Percentiles rank a stretch among this genome's conserved stretches.
phyloP scores from a whole-genome alignment of 1,140 invertebrate species.

The Orius insidiosus region DNA sequence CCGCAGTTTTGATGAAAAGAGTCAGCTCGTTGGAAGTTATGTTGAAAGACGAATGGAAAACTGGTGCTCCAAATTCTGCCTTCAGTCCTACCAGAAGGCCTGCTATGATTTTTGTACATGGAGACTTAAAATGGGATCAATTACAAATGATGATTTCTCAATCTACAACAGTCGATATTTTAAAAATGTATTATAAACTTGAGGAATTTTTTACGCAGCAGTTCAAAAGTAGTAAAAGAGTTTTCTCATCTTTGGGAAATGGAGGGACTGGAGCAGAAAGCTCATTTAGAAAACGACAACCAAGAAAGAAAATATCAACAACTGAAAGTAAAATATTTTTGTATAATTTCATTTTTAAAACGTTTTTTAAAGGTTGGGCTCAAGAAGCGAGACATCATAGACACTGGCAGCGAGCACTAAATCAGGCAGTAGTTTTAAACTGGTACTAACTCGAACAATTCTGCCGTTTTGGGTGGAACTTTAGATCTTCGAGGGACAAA shows the following conservation, averaged over 20 bases:
- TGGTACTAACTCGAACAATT: constrained; percentile 49
- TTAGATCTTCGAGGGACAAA: constrained; percentile 82
- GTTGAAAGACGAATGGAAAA: constrained; percentile 68
- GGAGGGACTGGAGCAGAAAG: constrained; percentile 3
- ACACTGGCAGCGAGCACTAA: constrained; percentile 75
- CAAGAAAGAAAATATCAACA: constrained; percentile 12
- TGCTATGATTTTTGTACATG: constrained; percentile 82
- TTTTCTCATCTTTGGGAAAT: constrained; percentile 54
- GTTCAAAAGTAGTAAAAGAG: constrained; percentile 80
- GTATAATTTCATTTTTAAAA: background rate
- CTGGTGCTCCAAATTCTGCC: constrained; percentile 17
- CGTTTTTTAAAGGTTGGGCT: no score
- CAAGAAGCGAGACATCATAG: constrained; percentile 66
- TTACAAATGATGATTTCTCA: constrained; percentile 90
- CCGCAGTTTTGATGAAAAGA: constrained; percentile 76
- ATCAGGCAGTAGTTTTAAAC: constrained; percentile 51
- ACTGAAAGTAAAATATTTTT: constrained; percentile 11
- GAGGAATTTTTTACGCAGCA: constrained; percentile 95
- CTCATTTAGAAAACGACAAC: constrained; percentile 11
- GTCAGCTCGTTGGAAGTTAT: constrained; percentile 66
- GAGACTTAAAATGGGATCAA: constrained; percentile 83
- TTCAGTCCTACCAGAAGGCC: constrained; percentile 43
- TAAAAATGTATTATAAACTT: constrained; percentile 91
- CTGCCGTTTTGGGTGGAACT: constrained; percentile 79
- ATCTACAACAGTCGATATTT: constrained; percentile 85